Base-by-base conservation (phyloP, 2,113 vertebrate genomes). In the Nesoenas mayeri region DNA sequence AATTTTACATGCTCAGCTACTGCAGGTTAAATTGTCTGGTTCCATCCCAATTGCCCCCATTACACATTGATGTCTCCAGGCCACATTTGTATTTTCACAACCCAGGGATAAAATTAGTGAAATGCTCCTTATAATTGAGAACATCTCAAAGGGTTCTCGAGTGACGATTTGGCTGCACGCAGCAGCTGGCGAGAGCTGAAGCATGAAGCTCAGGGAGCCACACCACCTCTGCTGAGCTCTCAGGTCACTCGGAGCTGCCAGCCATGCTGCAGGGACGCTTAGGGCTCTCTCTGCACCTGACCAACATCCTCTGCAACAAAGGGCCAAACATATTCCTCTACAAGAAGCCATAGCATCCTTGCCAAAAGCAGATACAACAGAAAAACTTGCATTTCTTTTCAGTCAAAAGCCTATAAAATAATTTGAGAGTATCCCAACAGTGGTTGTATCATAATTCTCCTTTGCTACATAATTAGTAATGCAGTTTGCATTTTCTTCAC, bases 81-180 rank as follows among this genome's bases (percentile, higher is more conserved):
- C 38, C 42, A 62, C 0, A 0, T 64, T 53, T 78, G 16, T 16
- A 77, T 90, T 79, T 54, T 26, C 32, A 66, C 18, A 78, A 3
- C n/a, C n/a, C 62, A 25, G 7, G 21, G 36, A 57, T 1, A 16
- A 42, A 80, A 77, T 65, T 65, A 89, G 51, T 42, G 5, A 74
- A 81, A 79, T 15, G 6, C 3, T 70, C 51, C 57, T 94, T 50
- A 25, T 53, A 85, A 79, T 12, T 53, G 21, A 87, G 38, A 64
- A 24, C 40, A 72, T 29, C 44, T 60, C 50, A 64, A 67, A 64
- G 19, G 10, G 24, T 13, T 65, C 36, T 57, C 40, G 54, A 65
- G n/a, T 0, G 20, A 79, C 16, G 9, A 10, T 19, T 40, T 40
- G 34, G 56, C n/a, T 72, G 25, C 19, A 24, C 0, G 0, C 1